A percentile compares a stretch with the other conserved stretches of the same genome.
These are phyloP conservation scores for Notechis scutatus DNA, from an alignment of 2,113 vertebrate species.

Conservation along the genomic window DNA sequence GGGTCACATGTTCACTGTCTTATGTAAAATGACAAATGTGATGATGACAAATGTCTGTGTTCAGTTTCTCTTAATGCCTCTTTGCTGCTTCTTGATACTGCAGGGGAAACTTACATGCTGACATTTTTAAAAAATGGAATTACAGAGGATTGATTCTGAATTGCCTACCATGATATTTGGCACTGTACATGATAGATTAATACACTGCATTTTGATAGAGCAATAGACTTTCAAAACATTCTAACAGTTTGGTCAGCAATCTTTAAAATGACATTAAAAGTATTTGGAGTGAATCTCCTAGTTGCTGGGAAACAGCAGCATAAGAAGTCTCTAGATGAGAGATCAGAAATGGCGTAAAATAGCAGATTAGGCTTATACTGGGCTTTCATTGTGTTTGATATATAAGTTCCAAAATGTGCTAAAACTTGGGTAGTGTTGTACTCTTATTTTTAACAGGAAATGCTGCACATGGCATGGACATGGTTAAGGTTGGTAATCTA, in stretches of 20 bases:
- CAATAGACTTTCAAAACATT: neutral
- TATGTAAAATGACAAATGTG: conserved; percentile 44
- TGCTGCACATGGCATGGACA: neutral
- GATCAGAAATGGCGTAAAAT: neutral
- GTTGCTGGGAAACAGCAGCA: neutral
- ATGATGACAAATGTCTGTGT: conserved; percentile 40
- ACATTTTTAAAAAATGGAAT: conserved; percentile 11
- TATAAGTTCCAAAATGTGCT: neutral
- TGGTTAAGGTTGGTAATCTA: neutral
- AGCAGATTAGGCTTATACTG: neutral
- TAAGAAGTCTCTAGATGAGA: neutral
- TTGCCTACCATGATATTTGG: neutral
- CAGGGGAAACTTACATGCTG: conserved; percentile 1
- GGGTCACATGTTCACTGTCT: neutral
- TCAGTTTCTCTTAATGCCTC: conserved; percentile 36
- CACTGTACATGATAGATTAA: neutral
- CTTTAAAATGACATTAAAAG: neutral
- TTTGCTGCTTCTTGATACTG: neutral
- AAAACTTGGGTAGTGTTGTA: neutral
- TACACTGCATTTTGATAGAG: neutral
- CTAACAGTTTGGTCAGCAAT: neutral
- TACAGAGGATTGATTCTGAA: neutral
- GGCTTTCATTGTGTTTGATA: neutral
- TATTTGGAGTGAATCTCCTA: neutral
- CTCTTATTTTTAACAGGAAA: neutral